Percentiles rank a stretch among this genome's conserved stretches.
These are phyloP conservation scores for Rotaria macrura DNA, from an alignment of 2,888 invertebrate genomes.

Conservation along the genomic window DNA sequence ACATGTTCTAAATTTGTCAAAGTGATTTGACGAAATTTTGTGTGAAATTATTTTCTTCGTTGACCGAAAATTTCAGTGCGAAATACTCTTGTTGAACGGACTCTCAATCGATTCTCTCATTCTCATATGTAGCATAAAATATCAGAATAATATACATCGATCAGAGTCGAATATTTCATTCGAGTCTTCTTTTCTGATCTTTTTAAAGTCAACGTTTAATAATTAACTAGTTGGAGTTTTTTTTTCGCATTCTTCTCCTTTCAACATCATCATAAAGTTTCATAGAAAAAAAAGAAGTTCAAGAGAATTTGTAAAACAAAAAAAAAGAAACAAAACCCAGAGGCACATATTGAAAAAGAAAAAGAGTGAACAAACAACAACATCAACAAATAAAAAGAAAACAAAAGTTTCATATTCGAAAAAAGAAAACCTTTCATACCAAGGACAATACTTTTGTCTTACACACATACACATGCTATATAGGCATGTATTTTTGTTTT, in stretches of 20 bases:
- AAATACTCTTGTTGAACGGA: too few relatives aligned
- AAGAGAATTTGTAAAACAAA: not conserved
- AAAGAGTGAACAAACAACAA: not conserved
- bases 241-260: not conserved
- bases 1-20: too few relatives aligned
- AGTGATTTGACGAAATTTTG: too few relatives aligned
- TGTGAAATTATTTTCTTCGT: too few relatives aligned
- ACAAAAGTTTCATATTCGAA: not conserved
- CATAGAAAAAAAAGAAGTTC: conserved; percentile 3
- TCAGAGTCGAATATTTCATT: not conserved
- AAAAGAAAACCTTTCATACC: not conserved
- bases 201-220: not conserved
- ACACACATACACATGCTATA: not conserved
- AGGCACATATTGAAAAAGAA: not conserved
- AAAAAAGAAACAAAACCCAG: not conserved
- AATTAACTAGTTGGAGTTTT: not conserved
- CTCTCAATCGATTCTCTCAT: too few relatives aligned
- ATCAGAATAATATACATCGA: not conserved
- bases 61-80: too few relatives aligned
- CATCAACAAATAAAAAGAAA: not conserved
- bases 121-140: not conserved
- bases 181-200: not conserved
- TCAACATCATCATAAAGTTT: not conserved
- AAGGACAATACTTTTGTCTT: conserved; percentile 1
- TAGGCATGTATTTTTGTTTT: not conserved